Conservation (phyloP, 2,797 vertebrate genomes). For the Cossypha polioptera region DNA sequence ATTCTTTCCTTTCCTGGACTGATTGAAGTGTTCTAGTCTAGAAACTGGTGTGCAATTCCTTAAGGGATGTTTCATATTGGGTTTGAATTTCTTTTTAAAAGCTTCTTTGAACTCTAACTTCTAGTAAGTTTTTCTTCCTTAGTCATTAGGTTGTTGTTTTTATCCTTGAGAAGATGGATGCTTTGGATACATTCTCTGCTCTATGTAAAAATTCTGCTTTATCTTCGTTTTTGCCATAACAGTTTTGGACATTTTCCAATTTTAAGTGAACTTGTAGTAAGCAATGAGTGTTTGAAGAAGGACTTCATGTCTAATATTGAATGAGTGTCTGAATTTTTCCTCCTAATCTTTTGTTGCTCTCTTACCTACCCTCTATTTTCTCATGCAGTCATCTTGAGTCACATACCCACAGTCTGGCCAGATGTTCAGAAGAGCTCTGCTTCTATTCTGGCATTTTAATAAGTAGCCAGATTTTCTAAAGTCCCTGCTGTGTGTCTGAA, state of each 20-base stretch:
- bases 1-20: background rate
- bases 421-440: background rate
- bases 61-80: background rate
- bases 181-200: background rate
- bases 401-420: conserved; percentile 54
- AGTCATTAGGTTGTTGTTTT: background rate
- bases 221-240: background rate
- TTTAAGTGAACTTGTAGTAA: conserved; percentile 1
- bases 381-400: conserved; percentile 57
- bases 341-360: conserved; percentile 9
- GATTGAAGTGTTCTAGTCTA: background rate
- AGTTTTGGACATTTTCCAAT: background rate
- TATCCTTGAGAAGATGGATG: background rate
- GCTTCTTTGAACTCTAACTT: background rate
- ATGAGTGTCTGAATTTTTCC: conserved; percentile 22
- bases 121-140: background rate
- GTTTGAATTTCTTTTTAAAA: background rate
- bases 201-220: background rate
- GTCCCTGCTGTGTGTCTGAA: background rate
- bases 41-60: background rate
- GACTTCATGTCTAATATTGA: background rate
- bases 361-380: conserved; percentile 22
- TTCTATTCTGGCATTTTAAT: background rate
- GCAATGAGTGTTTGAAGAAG: background rate
- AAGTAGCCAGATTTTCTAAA: background rate